phyloP scores from a whole-genome alignment of 2,797 vertebrate genomes.

The Octomys mimax region DNA sequence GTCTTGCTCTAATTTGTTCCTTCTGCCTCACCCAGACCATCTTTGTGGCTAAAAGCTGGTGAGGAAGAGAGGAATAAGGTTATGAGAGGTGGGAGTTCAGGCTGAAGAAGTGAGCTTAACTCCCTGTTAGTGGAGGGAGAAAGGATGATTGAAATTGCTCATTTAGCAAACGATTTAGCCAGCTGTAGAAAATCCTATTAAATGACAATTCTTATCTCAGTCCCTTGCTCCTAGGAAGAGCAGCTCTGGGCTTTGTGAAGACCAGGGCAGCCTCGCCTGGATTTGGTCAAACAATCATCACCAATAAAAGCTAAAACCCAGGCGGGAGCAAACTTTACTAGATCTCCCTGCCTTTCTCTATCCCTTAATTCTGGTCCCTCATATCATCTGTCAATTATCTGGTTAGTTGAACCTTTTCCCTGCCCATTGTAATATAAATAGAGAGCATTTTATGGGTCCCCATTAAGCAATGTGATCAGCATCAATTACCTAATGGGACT shows the following conservation, averaged over 20 bases:
- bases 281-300: constrained; percentile 50
- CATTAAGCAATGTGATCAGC: constrained; percentile 89
- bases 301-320: constrained; percentile 75
- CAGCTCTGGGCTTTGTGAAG: constrained; percentile 70
- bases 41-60: constrained; percentile 65
- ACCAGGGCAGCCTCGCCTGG: constrained; percentile 22
- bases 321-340: constrained; percentile 67
- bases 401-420: constrained; percentile 84
- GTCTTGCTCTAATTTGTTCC: constrained; percentile 46
- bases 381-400: constrained; percentile 84
- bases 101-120: constrained; percentile 70
- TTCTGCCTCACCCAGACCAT: constrained; percentile 57
- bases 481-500: constrained; percentile 90
- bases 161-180: constrained; percentile 79
- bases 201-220: constrained; percentile 68
- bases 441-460: constrained; percentile 85
- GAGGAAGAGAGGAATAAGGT: constrained; percentile 15
- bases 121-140: constrained; percentile 68
- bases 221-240: constrained; percentile 55
- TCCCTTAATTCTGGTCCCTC: constrained; percentile 9
- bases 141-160: constrained; percentile 78
- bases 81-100: constrained; percentile 27
- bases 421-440: constrained; percentile 87
- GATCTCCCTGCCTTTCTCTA: constrained; percentile 76
- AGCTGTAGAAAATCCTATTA: constrained; percentile 70